These are phyloP conservation scores for Cryptocephalus primarius DNA, from an alignment of 2,888 invertebrate genomes.

Conservation along the genomic window DNA sequence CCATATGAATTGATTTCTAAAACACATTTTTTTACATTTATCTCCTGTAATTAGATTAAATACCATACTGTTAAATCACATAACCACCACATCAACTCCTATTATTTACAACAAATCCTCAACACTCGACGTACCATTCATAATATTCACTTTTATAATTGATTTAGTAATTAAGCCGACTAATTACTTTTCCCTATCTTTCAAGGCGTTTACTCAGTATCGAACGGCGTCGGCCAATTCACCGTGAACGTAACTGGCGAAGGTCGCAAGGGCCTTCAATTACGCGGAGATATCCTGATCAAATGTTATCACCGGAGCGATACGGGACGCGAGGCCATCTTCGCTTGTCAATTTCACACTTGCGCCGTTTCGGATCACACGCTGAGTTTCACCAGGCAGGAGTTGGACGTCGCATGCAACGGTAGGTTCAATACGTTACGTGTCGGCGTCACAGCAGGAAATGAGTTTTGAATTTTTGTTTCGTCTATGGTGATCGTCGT, in stretches of 20 bases:
- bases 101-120: no score
- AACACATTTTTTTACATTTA: no score
- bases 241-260: slow-evolving; percentile 60
- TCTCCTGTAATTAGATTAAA: no score
- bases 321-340: slow-evolving; percentile 56
- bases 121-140: no score
- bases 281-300: slow-evolving; percentile 82
- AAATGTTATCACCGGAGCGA: slow-evolving; percentile 72
- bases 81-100: no score
- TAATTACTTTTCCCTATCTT: slow-evolving; percentile 1
- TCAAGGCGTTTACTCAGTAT: slow-evolving; percentile 58
- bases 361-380: slow-evolving; percentile 82
- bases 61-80: no score
- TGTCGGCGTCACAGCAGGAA: no score
- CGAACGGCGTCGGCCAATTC: slow-evolving; percentile 53
- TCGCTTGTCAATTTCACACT: slow-evolving; percentile 88
- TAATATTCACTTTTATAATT: no score
- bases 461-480: no score
- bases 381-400: slow-evolving; percentile 73
- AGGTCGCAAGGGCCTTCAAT: slow-evolving; percentile 52
- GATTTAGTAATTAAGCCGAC: no score
- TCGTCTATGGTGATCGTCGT: no score
- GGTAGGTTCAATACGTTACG: slow-evolving; percentile 41
- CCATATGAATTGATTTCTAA: no score
- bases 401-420: slow-evolving; percentile 75